phyloP scores from a whole-genome alignment of 64 coral and sea anemone genomes.

The Montipora capricornis region DNA sequence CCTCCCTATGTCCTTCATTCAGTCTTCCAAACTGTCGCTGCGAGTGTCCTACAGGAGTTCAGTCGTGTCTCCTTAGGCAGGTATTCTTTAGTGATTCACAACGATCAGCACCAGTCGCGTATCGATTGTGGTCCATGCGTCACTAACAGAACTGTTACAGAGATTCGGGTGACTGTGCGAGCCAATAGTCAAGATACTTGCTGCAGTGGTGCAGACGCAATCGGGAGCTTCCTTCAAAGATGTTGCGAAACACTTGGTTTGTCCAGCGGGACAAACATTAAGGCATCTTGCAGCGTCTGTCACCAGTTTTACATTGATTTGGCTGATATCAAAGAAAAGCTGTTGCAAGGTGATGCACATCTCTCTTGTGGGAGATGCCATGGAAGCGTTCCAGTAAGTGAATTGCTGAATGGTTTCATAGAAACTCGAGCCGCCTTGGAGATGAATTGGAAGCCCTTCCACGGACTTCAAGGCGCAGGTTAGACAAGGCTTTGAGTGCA shows the following conservation, averaged over 20 bases:
- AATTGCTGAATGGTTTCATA: conserved; percentile 36
- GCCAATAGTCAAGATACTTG: neutral
- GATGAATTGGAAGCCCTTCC: conserved; percentile 1
- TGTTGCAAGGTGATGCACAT: neutral
- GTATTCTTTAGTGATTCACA: conserved; percentile 39
- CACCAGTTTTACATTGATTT: conserved; percentile 29
- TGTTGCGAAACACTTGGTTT: neutral
- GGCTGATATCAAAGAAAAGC: neutral
- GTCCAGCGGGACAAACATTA: neutral
- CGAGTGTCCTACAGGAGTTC: conserved; percentile 6
- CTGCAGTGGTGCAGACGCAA: neutral
- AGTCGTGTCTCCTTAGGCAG: neutral
- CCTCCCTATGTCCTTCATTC: conserved; percentile 32
- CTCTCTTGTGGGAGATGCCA: conserved; percentile 16
- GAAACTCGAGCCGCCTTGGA: neutral
- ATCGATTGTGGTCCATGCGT: conserved; percentile 60
- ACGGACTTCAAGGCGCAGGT: conserved; percentile 1
- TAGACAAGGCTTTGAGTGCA: neutral
- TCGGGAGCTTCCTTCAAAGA: conserved; percentile 5
- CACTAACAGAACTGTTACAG: conserved; percentile 25
- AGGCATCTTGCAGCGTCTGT: conserved; percentile 21
- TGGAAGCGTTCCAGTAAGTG: neutral
- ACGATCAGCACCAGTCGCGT: conserved; percentile 17
- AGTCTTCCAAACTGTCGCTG: conserved; percentile 26
- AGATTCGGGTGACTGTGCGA: conserved; percentile 34